phyloP scores from a whole-genome alignment of 2,888 invertebrate genomes.

The Teinopalpus imperialis region DNA sequence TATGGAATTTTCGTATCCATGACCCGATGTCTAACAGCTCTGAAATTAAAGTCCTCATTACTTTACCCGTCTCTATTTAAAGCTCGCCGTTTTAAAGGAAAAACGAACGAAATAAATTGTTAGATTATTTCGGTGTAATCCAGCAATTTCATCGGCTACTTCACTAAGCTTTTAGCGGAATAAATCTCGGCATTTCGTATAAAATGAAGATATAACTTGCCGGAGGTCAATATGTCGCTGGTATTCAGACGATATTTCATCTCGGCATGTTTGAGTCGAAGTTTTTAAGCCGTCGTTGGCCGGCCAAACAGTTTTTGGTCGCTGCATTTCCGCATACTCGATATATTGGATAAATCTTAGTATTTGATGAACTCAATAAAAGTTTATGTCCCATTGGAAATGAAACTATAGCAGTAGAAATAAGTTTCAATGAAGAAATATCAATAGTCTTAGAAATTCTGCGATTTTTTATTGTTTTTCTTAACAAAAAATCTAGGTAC shows the following conservation, averaged over 20 bases:
- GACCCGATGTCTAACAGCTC: constrained; percentile 11
- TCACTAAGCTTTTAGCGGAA: constrained; percentile 30
- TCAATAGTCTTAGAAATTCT: too few relatives aligned
- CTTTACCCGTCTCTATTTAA: constrained; percentile 12
- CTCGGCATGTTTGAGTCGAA: constrained; percentile 29
- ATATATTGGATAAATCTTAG: constrained; percentile 15
- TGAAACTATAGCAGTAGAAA: too few relatives aligned
- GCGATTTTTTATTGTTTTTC: too few relatives aligned
- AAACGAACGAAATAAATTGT: constrained; percentile 35
- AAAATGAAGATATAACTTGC: constrained; percentile 57
- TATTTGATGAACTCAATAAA: neutral
- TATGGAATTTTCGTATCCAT: constrained; percentile 29
- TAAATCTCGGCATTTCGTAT: constrained; percentile 46
- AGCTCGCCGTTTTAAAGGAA: constrained; percentile 23
- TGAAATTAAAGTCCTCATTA: constrained; percentile 14
- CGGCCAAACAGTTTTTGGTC: constrained; percentile 16
- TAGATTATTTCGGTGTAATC: constrained; percentile 33
- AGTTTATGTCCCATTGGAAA: too few relatives aligned
- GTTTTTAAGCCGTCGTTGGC: constrained; percentile 28
- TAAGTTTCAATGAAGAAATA: too few relatives aligned
- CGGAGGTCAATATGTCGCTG: constrained; percentile 33
- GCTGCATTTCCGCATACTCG: constrained; percentile 52
- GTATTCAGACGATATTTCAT: constrained; percentile 24
- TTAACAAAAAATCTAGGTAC: too few relatives aligned
- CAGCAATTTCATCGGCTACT: constrained; percentile 32